Evolutionary conservation across 2,888 invertebrate species (phyloP).

Genomic region (Camponotus fellah): DNA sequence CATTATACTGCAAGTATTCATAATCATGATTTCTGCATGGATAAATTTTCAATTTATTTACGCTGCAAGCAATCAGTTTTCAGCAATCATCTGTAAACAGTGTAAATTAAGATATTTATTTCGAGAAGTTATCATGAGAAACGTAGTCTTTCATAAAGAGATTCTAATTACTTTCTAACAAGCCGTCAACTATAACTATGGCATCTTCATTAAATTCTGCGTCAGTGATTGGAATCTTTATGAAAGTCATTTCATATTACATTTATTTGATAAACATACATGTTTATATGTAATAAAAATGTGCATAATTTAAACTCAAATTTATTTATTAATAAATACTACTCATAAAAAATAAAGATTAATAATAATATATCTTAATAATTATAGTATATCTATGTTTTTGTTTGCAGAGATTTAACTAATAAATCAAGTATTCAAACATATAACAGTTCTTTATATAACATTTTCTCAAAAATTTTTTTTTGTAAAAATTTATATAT

Average conservation of each 20-base stretch:
- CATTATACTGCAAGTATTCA: background rate
- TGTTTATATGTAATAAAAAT: too few relatives aligned
- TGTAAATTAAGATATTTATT: background rate
- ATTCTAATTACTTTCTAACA: background rate
- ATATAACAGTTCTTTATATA: background rate
- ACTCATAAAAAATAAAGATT: background rate
- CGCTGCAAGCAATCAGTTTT: slow-evolving; percentile 15
- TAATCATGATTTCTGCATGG: slow-evolving; percentile 1
- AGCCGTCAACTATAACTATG: background rate
- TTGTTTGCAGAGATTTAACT: background rate
- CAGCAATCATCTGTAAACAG: background rate
- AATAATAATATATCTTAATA: background rate
- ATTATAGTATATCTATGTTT: background rate
- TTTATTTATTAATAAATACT: background rate
- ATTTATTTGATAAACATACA: background rate
- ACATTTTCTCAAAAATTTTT: background rate
- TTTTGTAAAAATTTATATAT: background rate
- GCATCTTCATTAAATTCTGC: background rate
- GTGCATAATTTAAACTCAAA: background rate
- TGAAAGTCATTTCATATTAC: background rate
- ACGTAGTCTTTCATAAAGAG: background rate
- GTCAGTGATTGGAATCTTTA: background rate
- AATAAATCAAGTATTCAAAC: background rate
- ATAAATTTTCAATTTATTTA: slow-evolving; percentile 20
- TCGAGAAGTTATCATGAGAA: background rate